A percentile compares a stretch with the other conserved stretches of the same genome.
phyloP scores from a whole-genome alignment of 2,113 vertebrate genomes.

The Cyprinus carpio region DNA sequence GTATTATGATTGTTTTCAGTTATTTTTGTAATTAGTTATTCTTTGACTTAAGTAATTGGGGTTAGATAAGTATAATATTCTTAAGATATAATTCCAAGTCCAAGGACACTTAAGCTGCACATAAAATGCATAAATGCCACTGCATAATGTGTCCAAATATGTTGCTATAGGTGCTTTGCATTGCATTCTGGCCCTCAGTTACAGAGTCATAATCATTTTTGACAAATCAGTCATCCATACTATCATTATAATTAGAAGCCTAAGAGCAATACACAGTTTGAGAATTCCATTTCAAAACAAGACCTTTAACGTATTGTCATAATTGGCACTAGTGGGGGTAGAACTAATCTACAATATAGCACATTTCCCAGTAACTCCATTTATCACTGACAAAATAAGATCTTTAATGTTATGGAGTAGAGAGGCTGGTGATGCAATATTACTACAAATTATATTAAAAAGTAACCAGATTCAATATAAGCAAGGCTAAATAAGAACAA shows the following conservation, averaged over 20 bases:
- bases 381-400: constrained; percentile 13
- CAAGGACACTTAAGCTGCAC: not conserved
- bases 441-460: not conserved
- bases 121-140: not conserved
- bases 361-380: not conserved
- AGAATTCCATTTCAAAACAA: not conserved
- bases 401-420: not conserved
- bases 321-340: not conserved
- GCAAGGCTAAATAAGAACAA: not conserved
- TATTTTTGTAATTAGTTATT: not conserved
- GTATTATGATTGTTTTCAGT: too few relatives aligned
- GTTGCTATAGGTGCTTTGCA: not conserved
- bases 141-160: not conserved
- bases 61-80: not conserved
- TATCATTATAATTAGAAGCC: not conserved
- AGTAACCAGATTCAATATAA: not conserved
- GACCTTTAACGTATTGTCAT: constrained; percentile 3
- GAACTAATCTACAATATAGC: not conserved
- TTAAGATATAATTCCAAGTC: not conserved
- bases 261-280: not conserved
- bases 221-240: not conserved
- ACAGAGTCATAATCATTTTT: not conserved
- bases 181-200: not conserved
- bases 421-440: not conserved
- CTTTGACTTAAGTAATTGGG: not conserved